phyloP scores from a whole-genome alignment of 2,797 vertebrate genomes.

The Lepidocolaptes lacrymiger region DNA sequence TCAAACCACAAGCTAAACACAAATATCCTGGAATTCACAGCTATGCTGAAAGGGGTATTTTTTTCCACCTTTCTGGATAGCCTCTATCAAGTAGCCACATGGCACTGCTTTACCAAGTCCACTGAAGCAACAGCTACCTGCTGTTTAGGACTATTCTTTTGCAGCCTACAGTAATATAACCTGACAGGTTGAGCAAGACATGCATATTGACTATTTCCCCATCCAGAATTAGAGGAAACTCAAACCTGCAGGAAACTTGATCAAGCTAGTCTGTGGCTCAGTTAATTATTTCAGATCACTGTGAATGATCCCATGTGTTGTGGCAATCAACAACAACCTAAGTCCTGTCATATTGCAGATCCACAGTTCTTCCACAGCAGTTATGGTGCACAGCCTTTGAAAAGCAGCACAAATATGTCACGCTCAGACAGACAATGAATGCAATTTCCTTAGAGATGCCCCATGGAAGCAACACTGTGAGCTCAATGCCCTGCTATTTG shows the following conservation, averaged over 20 bases:
- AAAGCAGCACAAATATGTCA: not conserved
- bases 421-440: not conserved
- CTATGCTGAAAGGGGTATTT: rapidly evolving
- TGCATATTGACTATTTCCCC: not conserved
- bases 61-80: not conserved
- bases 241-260: not conserved
- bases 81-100: not conserved
- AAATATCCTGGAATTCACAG: not conserved
- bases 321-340: not conserved
- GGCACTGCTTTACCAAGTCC: not conserved
- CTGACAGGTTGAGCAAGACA: not conserved
- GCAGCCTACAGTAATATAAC: not conserved
- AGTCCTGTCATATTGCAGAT: not conserved
- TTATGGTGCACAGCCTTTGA: not conserved
- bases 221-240: not conserved
- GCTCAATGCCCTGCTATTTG: not conserved
- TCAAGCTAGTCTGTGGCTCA: not conserved
- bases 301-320: no score
- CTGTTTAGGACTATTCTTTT: not conserved
- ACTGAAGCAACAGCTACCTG: not conserved
- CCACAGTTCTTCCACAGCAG: not conserved
- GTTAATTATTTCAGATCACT: not conserved
- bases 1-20: not conserved
- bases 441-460: not conserved
- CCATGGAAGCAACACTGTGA: not conserved